Conservation (phyloP, 37 sponge, comb jelly and placozoan genomes). For the Oopsacas minuta region DNA sequence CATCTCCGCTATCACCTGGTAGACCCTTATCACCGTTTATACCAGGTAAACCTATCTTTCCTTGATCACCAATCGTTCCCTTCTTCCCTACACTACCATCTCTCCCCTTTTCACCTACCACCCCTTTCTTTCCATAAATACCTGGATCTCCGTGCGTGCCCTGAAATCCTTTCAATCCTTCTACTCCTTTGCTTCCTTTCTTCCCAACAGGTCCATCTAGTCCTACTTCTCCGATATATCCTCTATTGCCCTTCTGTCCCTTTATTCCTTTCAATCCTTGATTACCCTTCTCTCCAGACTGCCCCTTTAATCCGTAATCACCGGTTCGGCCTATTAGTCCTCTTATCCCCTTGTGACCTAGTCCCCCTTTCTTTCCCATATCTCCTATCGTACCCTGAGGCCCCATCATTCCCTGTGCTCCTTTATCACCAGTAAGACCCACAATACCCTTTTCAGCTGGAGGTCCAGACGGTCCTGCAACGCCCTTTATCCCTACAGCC, state of each 20-base stretch:
- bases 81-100: background rate
- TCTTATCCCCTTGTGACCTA: slow-evolving; percentile 6
- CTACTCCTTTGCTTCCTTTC: slow-evolving; percentile 16
- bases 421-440: slow-evolving; percentile 19
- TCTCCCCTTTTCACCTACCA: background rate
- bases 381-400: slow-evolving; percentile 21
- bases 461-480: slow-evolving; percentile 13
- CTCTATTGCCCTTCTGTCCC: slow-evolving; percentile 22
- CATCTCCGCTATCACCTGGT: background rate
- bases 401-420: slow-evolving; percentile 23
- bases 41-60: background rate
- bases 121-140: background rate
- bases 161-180: slow-evolving; percentile 20
- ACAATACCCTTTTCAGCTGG: slow-evolving; percentile 12
- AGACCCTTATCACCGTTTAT: background rate
- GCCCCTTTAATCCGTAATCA: slow-evolving; percentile 17
- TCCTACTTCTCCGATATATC: slow-evolving; percentile 17
- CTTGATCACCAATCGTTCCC: background rate
- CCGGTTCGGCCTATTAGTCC: slow-evolving; percentile 25
- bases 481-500: slow-evolving; percentile 19
- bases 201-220: slow-evolving; percentile 16
- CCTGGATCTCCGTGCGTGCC: slow-evolving; percentile 9
- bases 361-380: background rate
- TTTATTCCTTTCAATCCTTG: slow-evolving; percentile 13
- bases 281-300: slow-evolving; percentile 23